Evolutionary conservation across 2,113 vertebrate species (phyloP).

Genomic region (Mola mola): DNA sequence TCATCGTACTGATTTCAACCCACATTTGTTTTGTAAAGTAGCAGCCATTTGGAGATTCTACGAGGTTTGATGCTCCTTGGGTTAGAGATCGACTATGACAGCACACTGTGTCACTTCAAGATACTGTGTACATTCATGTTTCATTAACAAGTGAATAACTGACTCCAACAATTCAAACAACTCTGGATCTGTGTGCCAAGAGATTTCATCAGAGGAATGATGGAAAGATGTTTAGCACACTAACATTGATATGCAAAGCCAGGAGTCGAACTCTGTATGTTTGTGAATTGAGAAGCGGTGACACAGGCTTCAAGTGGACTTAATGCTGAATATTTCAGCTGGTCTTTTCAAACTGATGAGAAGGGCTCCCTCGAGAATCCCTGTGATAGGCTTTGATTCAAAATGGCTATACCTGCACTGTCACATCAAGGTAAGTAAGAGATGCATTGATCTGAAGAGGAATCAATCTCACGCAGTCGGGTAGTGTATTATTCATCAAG

Average conservation of each 20-base stretch:
- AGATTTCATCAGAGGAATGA: slow-evolving; percentile 57
- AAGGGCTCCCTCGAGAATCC: slow-evolving; percentile 43
- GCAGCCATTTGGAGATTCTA: slow-evolving; percentile 51
- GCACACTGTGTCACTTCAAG: slow-evolving; percentile 41
- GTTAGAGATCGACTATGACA: slow-evolving; percentile 30
- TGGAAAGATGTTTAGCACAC: slow-evolving; percentile 54
- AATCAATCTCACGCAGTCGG: slow-evolving; percentile 70
- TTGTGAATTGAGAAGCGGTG: slow-evolving; percentile 34
- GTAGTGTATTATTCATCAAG: slow-evolving; percentile 75
- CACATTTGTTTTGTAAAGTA: slow-evolving; percentile 48
- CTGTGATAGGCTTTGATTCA: slow-evolving; percentile 67
- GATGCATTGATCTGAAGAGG: slow-evolving; percentile 67
- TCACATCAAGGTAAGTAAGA: slow-evolving; percentile 70
- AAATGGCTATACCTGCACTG: slow-evolving; percentile 61
- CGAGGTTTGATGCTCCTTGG: slow-evolving; percentile 61
- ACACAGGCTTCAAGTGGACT: slow-evolving; percentile 69
- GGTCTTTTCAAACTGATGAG: slow-evolving; percentile 39
- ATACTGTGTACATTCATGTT: slow-evolving; percentile 46
- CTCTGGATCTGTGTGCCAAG: slow-evolving; percentile 34
- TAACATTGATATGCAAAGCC: slow-evolving; percentile 55
- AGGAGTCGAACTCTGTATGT: background rate
- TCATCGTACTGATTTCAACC: slow-evolving; percentile 23
- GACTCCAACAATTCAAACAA: slow-evolving; percentile 62
- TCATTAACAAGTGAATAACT: slow-evolving; percentile 66
- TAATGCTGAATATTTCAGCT: slow-evolving; percentile 64